Evolutionary conservation across 2,888 invertebrate genomes (phyloP).

Genomic region (Sarcophaga carnaria): DNA sequence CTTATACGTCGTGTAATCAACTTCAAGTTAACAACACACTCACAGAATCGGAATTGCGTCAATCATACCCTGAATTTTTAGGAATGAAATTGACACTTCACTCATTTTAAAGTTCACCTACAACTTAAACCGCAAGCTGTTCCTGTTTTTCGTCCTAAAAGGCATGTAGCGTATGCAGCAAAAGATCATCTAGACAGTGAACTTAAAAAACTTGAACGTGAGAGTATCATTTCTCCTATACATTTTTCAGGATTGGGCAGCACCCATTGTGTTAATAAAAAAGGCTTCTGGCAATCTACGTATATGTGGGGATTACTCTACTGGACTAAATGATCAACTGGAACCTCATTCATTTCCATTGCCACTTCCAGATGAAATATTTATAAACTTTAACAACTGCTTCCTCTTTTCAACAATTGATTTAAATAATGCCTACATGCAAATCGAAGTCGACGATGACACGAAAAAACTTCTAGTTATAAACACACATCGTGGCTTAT

Average conservation of each 20-base stretch:
- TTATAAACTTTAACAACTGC: slow-evolving; percentile 35
- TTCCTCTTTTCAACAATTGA: slow-evolving; percentile 6
- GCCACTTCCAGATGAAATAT: slow-evolving; percentile 42
- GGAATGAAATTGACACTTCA: slow-evolving; percentile 42
- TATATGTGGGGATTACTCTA: slow-evolving; percentile 9
- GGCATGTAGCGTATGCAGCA: slow-evolving; percentile 38
- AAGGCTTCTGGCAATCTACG: too few relatives aligned
- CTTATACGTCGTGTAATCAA: neutral
- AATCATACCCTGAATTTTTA: slow-evolving; percentile 5
- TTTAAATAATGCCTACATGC: slow-evolving; percentile 27
- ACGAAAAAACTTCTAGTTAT: neutral
- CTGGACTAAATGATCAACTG: slow-evolving; percentile 18
- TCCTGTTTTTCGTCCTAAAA: slow-evolving; percentile 42
- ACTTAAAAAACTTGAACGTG: slow-evolving; percentile 20
- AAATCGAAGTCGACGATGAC: slow-evolving; percentile 24
- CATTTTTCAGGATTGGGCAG: slow-evolving; percentile 41
- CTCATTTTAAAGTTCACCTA: slow-evolving; percentile 42
- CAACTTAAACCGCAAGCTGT: slow-evolving; percentile 55
- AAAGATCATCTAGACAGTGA: slow-evolving; percentile 26
- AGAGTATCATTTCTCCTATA: slow-evolving; percentile 26
- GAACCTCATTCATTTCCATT: slow-evolving; percentile 33
- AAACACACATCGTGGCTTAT: slow-evolving; percentile 3
- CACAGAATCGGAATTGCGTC: neutral
- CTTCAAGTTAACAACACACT: neutral
- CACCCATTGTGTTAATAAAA: slow-evolving; percentile 28